Conservation (phyloP, 1,140 invertebrate genomes). For the Brachionus rubens region DNA sequence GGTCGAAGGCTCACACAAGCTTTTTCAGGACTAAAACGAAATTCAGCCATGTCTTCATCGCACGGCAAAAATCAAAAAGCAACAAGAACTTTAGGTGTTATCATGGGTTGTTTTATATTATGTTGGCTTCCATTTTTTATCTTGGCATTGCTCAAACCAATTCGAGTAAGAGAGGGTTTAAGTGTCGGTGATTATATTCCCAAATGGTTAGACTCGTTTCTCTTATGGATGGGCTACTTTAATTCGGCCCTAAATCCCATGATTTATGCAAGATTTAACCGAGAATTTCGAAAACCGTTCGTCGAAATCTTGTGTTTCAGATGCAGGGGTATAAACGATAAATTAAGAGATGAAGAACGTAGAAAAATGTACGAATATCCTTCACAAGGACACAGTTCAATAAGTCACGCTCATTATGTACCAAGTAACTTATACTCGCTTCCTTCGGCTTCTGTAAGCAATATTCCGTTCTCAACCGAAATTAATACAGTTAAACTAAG, state of each 20-base stretch:
- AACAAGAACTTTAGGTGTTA: conserved; percentile 73
- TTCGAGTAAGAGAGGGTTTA: neutral
- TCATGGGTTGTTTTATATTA: conserved; percentile 65
- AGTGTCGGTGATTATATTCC: conserved; percentile 51
- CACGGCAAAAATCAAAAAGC: conserved; percentile 66
- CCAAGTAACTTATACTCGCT: neutral
- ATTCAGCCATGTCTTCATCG: neutral
- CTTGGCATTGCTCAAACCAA: conserved; percentile 64
- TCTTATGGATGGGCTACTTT: conserved; percentile 62
- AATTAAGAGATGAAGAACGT: conserved; percentile 21
- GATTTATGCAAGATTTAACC: conserved; percentile 64
- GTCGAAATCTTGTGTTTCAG: conserved; percentile 62
- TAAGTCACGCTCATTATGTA: neutral
- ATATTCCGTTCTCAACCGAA: neutral
- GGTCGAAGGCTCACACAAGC: conserved; percentile 19
- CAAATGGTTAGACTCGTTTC: conserved; percentile 55
- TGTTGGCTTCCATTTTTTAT: conserved; percentile 67
- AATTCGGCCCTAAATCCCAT: conserved; percentile 64
- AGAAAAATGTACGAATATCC: conserved; percentile 17
- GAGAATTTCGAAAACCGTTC: conserved; percentile 63
- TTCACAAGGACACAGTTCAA: neutral
- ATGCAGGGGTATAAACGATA: conserved; percentile 59
- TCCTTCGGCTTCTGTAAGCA: neutral
- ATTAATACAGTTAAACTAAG: neutral
- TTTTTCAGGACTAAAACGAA: conserved; percentile 14